Evolutionary conservation across 2,113 vertebrate genomes (phyloP).

Genomic region (Lepidothrix coronata): DNA sequence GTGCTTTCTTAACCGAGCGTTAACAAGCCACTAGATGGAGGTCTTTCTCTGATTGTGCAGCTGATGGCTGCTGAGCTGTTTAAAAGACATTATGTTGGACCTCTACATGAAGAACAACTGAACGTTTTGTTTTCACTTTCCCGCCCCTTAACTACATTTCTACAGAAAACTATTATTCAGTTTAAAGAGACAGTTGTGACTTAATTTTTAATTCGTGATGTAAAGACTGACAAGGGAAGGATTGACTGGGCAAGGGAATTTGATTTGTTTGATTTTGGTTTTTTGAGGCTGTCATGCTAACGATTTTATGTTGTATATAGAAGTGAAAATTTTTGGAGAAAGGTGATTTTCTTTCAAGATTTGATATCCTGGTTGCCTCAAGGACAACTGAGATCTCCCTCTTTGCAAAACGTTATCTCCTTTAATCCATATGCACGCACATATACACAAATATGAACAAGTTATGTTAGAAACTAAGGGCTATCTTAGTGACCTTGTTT

Average conservation of each 20-base stretch:
- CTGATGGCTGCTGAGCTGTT: background rate
- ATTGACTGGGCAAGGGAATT: background rate
- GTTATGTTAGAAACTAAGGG: background rate
- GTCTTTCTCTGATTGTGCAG: background rate
- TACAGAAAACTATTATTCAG: background rate
- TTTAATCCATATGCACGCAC: background rate
- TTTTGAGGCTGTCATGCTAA: background rate
- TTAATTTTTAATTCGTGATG: background rate
- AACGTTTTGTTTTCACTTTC: background rate
- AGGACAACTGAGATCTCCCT: background rate
- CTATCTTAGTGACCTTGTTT: background rate
- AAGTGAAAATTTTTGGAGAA: background rate
- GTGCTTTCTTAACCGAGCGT: rapidly evolving
- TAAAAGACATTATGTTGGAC: background rate
- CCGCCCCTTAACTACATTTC: background rate
- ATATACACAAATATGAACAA: background rate
- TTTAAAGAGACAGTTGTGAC: background rate
- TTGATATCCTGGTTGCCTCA: background rate
- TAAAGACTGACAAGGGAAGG: background rate
- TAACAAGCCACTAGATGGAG: conserved; percentile 54
- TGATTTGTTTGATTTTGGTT: background rate
- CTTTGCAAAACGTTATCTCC: background rate
- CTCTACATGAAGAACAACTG: background rate
- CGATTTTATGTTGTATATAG: background rate
- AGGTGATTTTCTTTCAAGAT: background rate